Percentiles rank a stretch among this genome's conserved stretches.
These are phyloP conservation scores for Drosophila erecta DNA, from an alignment of 1,140 invertebrate genomes.

Conservation along the genomic window DNA sequence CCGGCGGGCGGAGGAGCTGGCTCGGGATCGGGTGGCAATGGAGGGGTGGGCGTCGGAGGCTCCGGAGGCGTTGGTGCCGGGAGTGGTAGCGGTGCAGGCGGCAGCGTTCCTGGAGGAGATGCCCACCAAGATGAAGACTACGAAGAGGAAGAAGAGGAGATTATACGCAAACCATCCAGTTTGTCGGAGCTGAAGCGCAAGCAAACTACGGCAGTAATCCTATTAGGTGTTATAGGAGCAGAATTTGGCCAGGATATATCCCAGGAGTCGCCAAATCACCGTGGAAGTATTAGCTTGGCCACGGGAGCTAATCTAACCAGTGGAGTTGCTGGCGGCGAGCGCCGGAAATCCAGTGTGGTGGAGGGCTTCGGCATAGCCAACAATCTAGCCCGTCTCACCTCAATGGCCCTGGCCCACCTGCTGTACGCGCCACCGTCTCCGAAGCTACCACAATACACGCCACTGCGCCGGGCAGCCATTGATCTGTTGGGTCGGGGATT, in stretches of 20 bases:
- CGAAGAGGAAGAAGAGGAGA: constrained; percentile 93
- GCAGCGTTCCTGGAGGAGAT: constrained; percentile 14
- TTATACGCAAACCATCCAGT: constrained; percentile 92
- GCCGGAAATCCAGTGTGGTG: constrained; percentile 92
- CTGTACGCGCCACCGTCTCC: constrained; percentile 93
- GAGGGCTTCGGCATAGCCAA: constrained; percentile 97
- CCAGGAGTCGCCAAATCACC: constrained; percentile 86
- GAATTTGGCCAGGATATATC: constrained; percentile 98
- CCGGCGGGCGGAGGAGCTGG: constrained; percentile 48
- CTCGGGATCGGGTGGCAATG: constrained; percentile 25
- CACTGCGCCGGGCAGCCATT: constrained; percentile 96
- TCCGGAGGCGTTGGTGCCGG: constrained; percentile 8
- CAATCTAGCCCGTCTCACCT: constrained; percentile 95
- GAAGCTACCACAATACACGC: constrained; percentile 94
- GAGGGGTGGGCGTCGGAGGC: constrained; percentile 5
- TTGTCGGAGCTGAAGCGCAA: constrained; percentile 95
- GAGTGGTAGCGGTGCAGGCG: constrained; percentile 1
- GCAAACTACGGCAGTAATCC: constrained; percentile 98
- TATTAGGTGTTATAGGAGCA: constrained; percentile 98
- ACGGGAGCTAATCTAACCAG: constrained; percentile 19
- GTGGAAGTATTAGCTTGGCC: constrained; percentile 85
- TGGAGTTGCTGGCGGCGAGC: constrained; percentile 83
- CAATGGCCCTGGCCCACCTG: constrained; percentile 96
- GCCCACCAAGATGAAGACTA: constrained; percentile 88
- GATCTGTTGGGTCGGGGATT: constrained; percentile 98